phyloP scores from a whole-genome alignment of 2,797 vertebrate species.

The Brachyalestes nurse region DNA sequence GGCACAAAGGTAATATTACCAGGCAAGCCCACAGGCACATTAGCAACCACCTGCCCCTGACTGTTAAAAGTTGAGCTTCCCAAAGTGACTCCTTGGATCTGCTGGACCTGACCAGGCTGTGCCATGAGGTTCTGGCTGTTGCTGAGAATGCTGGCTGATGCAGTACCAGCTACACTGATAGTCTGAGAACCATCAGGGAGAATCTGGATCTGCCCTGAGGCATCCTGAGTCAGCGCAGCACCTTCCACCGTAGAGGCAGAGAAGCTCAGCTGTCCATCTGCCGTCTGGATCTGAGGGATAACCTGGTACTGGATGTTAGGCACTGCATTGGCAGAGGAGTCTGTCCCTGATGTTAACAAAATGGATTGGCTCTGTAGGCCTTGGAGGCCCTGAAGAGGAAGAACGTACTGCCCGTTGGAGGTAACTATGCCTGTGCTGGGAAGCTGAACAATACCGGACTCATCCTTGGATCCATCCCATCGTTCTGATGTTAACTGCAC shows the following conservation, averaged over 20 bases:
- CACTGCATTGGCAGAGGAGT: slow-evolving; percentile 90
- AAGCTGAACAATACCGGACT: slow-evolving; percentile 95
- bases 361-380: slow-evolving; percentile 97
- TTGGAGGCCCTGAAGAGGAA: slow-evolving; percentile 97
- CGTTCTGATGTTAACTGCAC: slow-evolving; percentile 89
- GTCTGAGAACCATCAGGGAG: slow-evolving; percentile 92
- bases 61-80: slow-evolving; percentile 92
- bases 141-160: slow-evolving; percentile 86
- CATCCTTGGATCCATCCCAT: slow-evolving; percentile 97
- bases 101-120: slow-evolving; percentile 91
- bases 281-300: slow-evolving; percentile 97
- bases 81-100: slow-evolving; percentile 95
- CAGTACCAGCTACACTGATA: slow-evolving; percentile 86
- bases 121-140: slow-evolving; percentile 93
- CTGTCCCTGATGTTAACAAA: slow-evolving; percentile 94
- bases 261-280: slow-evolving; percentile 96
- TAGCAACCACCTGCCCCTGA: slow-evolving; percentile 97
- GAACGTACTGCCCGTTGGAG: slow-evolving; percentile 97
- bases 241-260: slow-evolving; percentile 88
- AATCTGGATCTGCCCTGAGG: slow-evolving; percentile 94
- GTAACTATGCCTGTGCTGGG: slow-evolving; percentile 91
- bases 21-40: slow-evolving; percentile 95
- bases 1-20: slow-evolving; percentile 99
- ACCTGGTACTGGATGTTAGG: slow-evolving; percentile 99
- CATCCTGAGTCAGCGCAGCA: slow-evolving; percentile 91